Evolutionary conservation across 1,140 invertebrate genomes (phyloP).

Genomic region (Solen grandis): DNA sequence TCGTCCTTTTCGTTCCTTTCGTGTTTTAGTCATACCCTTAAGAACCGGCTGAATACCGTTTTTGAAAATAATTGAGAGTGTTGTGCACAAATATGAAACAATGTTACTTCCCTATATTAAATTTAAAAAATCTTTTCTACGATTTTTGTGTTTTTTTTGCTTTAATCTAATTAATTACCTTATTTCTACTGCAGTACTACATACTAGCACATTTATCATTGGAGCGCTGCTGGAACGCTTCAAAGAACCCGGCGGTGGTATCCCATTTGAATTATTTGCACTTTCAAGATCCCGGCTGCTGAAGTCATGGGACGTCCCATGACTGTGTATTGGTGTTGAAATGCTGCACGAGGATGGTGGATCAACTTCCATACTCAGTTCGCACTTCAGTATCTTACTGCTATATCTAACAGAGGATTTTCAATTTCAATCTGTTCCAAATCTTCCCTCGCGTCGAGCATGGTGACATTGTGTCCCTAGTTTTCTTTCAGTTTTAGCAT

Average conservation of each 20-base stretch:
- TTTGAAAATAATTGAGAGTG: no score
- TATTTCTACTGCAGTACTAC: constrained; percentile 61
- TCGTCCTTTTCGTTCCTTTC: no score
- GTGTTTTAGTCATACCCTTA: no score
- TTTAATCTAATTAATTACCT: constrained; percentile 68
- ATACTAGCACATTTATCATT: constrained; percentile 85
- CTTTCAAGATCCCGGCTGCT: constrained; percentile 27
- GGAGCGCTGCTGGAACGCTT: constrained; percentile 92
- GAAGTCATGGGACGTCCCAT: constrained; percentile 2
- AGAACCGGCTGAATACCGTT: no score
- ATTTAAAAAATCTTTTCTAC: no score
- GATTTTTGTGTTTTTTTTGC: no score
- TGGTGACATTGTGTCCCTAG: neutral
- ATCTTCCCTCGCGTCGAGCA: neutral
- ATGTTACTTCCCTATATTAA: no score
- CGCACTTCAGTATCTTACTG: neutral
- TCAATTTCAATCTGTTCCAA: neutral
- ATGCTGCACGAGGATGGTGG: constrained; percentile 59
- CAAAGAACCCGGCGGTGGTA: constrained; percentile 76
- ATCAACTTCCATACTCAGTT: constrained; percentile 74
- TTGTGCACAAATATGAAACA: no score
- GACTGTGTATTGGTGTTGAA: constrained; percentile 23
- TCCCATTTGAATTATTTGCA: constrained; percentile 8
- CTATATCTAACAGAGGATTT: neutral
- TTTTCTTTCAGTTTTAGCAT: neutral